A percentile compares a stretch with the other conserved stretches of the same genome.
phyloP scores from a whole-genome alignment of 2,888 invertebrate species.

The Temnothorax ravouxi region DNA sequence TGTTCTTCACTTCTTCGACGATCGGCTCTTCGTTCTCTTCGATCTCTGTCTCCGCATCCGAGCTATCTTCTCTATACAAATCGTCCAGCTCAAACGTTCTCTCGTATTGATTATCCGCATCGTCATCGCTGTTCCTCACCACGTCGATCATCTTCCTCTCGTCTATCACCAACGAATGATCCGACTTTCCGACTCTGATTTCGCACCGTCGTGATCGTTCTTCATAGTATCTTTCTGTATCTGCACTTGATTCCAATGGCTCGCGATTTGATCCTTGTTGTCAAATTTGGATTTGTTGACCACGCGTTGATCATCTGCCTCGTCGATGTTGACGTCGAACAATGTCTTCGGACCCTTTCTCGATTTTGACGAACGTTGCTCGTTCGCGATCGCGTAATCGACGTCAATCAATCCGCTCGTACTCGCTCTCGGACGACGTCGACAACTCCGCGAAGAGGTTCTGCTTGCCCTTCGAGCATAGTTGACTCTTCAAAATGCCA shows the following conservation, averaged over 20 bases:
- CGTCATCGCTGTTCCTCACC: constrained; percentile 81
- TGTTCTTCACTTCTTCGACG: constrained; percentile 51
- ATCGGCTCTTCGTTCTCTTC: constrained; percentile 71
- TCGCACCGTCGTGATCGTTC: constrained; percentile 77
- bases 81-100: constrained; percentile 80
- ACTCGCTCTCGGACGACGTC: constrained; percentile 83
- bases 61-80: constrained; percentile 83
- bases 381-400: constrained; percentile 56
- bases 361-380: constrained; percentile 52
- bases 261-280: constrained; percentile 60
- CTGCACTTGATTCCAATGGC: constrained; percentile 49
- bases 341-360: constrained; percentile 58
- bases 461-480: constrained; percentile 93
- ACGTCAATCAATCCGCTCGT: constrained; percentile 71
- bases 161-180: constrained; percentile 83
- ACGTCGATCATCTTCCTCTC: constrained; percentile 81
- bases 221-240: constrained; percentile 39
- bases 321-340: neutral
- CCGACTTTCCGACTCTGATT: constrained; percentile 83
- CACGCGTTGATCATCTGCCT: neutral
- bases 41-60: constrained; percentile 79
- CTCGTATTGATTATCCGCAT: constrained; percentile 79
- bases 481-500: constrained; percentile 92
- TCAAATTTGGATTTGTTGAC: constrained; percentile 59
- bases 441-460: constrained; percentile 91